Evolutionary conservation across 2,113 vertebrate species (phyloP), one percentile per base, ranked within the genome.

Genomic region (Phrynosoma blainvillii): DNA sequence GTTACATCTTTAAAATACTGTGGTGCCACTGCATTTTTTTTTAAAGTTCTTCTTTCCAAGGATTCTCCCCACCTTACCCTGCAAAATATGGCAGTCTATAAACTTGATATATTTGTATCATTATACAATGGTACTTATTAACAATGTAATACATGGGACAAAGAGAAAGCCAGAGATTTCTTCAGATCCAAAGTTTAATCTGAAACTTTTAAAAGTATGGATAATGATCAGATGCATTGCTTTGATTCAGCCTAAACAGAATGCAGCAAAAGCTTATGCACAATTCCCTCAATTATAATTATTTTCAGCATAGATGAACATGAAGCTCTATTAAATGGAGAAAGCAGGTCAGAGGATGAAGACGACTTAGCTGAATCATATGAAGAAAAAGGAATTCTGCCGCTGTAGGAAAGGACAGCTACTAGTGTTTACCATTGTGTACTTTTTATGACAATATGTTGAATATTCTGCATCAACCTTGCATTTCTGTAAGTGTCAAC

Each of bases 211-310:
- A 4, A 54, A 71, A 5, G 11, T 54, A 16, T 77, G 76, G 85
- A 88, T 20, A 6, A 62, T 12, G 40, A 91, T 92, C 77, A 88
- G 79, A 92, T 88, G 66, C 87, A 91, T 74, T 71, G 4, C 79
- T 90, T 92, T 89, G 83, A 92, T 83, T 0, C 0, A 88, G 85
- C 76, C 84, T 89, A 90, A 90, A 92, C 59, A 68, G 78, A 90
- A 87, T 32, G 78, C 6, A 1, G 90, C 90, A 92, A 92, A 91
- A 82, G 52, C 23, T 52, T 92, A 83, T 91, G 82, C 89, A 90
- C 91, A 94, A 94, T 93, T 93, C 89, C 89, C 92, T 90, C 59
- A 94, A 85, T 93, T 93, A 92, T 83, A 93, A 93, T 93, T 56
- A 89, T 90, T 79, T 90, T 93, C 74, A 87, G 71, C 16, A 90